phyloP scores from a whole-genome alignment of 2,797 vertebrate species.

The Karalla daura region DNA sequence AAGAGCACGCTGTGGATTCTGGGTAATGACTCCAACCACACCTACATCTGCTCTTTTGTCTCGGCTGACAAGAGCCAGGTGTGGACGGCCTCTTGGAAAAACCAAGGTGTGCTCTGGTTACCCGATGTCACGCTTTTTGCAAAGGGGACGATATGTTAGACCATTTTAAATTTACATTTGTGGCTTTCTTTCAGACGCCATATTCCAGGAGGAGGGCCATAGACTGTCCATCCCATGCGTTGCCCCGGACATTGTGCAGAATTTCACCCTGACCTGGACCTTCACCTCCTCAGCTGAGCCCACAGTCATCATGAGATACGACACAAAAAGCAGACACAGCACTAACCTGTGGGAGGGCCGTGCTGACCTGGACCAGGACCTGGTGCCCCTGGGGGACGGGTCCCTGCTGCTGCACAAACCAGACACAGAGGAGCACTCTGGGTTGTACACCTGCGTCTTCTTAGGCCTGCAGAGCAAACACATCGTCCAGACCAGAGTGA shows the following conservation, averaged over 20 bases:
- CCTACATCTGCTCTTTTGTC: conserved; percentile 82
- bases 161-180: background rate
- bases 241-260: conserved; percentile 70
- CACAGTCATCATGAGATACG: conserved; percentile 76
- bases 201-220: conserved; percentile 68
- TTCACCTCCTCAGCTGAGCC: conserved; percentile 67
- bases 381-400: conserved; percentile 73
- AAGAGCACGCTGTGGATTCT: conserved; percentile 76
- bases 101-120: conserved; percentile 72
- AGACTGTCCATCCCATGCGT: conserved; percentile 78
- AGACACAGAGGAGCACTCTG: conserved; percentile 72
- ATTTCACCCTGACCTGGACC: conserved; percentile 84
- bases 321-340: conserved; percentile 71
- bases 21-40: conserved; percentile 71
- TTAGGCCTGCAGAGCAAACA: conserved; percentile 76
- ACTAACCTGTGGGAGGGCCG: conserved; percentile 77
- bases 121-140: background rate
- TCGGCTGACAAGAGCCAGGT: conserved; percentile 81
- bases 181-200: conserved; percentile 54
- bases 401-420: conserved; percentile 78
- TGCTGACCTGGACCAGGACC: conserved; percentile 75
- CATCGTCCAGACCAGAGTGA: conserved; percentile 74
- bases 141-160: background rate
- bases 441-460: conserved; percentile 79
- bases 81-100: conserved; percentile 81